Conservation (phyloP, 1,140 invertebrate genomes). For the Drosophila novamexicana region DNA sequence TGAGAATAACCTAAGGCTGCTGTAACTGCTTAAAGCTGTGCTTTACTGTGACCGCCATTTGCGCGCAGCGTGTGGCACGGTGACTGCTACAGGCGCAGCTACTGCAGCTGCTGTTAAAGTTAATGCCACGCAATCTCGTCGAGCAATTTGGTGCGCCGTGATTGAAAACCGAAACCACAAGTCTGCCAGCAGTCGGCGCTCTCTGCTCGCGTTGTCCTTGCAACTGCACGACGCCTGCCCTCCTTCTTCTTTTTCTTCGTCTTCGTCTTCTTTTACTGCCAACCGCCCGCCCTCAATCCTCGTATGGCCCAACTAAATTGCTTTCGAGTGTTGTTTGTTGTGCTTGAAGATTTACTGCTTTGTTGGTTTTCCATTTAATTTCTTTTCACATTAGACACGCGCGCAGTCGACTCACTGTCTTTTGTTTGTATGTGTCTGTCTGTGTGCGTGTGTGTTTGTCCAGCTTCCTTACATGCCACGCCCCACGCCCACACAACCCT, state of each 20-base stretch:
- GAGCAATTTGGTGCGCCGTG: slow-evolving; percentile 33
- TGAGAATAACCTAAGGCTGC: background rate
- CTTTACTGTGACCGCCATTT: background rate
- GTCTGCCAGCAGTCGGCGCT: background rate
- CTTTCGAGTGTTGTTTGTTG: slow-evolving; percentile 77
- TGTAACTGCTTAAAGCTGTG: background rate
- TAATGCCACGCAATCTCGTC: slow-evolving; percentile 17
- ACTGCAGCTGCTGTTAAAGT: slow-evolving; percentile 2
- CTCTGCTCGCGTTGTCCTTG: slow-evolving; percentile 22
- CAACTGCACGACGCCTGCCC: slow-evolving; percentile 7
- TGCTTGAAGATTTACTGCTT: slow-evolving; percentile 78
- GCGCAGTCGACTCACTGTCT: slow-evolving; percentile 2
- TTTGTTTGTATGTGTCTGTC: background rate
- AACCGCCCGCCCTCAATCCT: background rate
- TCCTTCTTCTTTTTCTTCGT: too few relatives aligned
- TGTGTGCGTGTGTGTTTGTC: slow-evolving; percentile 8
- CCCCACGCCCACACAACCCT: slow-evolving; percentile 7
- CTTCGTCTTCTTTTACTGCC: background rate
- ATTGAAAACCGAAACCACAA: slow-evolving; percentile 39
- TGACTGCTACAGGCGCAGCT: background rate
- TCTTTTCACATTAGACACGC: slow-evolving; percentile 69
- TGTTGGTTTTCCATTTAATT: slow-evolving; percentile 73
- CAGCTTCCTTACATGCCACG: slow-evolving; percentile 16
- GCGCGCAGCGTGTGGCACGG: background rate
- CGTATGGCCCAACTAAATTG: slow-evolving; percentile 65